Conservation (phyloP, 2,113 vertebrate species). For the Muscicapa adusta region DNA sequence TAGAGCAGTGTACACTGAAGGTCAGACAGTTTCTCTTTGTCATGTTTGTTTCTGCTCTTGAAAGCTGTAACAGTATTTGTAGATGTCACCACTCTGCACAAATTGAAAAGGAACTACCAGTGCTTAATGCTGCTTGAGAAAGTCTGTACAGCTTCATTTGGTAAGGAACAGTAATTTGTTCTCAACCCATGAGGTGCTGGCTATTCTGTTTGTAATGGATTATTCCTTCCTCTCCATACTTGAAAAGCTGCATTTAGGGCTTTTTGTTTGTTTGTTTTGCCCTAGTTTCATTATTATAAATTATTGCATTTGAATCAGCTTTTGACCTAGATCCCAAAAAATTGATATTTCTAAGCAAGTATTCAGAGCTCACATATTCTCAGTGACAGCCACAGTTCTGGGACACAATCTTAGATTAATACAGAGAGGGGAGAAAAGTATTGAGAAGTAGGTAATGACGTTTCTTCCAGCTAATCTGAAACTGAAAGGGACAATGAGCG, state of each 20-base stretch:
- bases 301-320: constrained; percentile 45
- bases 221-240: neutral
- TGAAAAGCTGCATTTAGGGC: neutral
- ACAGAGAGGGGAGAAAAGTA: neutral
- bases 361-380: neutral
- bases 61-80: neutral
- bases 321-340: constrained; percentile 58
- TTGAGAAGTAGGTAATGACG: neutral
- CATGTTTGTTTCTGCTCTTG: neutral
- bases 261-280: neutral
- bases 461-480: neutral
- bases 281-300: constrained; percentile 64
- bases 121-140: neutral
- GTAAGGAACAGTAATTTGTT: neutral
- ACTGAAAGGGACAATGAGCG: neutral
- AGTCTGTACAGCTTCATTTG: neutral
- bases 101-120: neutral
- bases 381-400: constrained; percentile 17
- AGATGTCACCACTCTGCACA: neutral
- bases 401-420: neutral
- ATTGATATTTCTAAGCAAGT: neutral
- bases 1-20: neutral
- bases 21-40: neutral
- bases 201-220: neutral
- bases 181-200: neutral